Evolutionary conservation across 1,140 invertebrate genomes (phyloP).

Genomic region (Drosophila kanapiae): DNA sequence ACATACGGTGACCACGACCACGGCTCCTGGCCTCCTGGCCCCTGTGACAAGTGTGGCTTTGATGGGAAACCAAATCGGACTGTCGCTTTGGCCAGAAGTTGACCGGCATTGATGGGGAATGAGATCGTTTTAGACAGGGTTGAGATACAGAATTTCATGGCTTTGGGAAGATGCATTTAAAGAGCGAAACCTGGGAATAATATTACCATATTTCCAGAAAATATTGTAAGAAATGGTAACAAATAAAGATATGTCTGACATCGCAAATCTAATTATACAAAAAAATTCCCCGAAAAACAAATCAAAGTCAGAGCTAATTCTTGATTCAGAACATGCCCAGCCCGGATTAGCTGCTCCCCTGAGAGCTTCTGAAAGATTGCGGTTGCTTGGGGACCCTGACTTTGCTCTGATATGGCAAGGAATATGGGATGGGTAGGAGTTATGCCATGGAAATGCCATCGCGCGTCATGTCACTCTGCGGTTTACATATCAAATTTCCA

Average conservation of each 20-base stretch:
- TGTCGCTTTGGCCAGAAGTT: conserved; percentile 2
- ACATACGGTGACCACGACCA: too few relatives aligned
- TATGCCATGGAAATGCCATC: conserved; percentile 18
- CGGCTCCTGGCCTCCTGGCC: too few relatives aligned
- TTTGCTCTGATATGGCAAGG: neutral
- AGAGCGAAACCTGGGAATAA: neutral
- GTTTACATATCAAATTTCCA: conserved; percentile 65
- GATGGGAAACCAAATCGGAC: conserved; percentile 26
- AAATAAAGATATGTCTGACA: too few relatives aligned
- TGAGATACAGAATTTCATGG: neutral
- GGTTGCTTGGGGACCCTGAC: neutral
- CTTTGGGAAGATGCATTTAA: neutral
- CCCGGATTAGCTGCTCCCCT: neutral
- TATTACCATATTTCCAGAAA: neutral
- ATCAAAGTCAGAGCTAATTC: neutral
- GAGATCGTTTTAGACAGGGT: neutral
- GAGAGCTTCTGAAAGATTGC: conserved; percentile 19
- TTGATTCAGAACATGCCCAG: conserved; percentile 5
- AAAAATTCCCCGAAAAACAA: neutral
- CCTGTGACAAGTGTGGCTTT: conserved; percentile 45
- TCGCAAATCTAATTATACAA: neutral
- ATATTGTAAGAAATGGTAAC: accelerated
- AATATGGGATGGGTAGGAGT: too few relatives aligned
- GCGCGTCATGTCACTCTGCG: conserved; percentile 51
- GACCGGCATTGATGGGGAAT: neutral